Evolutionary conservation across 2,113 vertebrate species (phyloP), one percentile per base, ranked within the genome.

Genomic region (Budorcas taxicolor): DNA sequence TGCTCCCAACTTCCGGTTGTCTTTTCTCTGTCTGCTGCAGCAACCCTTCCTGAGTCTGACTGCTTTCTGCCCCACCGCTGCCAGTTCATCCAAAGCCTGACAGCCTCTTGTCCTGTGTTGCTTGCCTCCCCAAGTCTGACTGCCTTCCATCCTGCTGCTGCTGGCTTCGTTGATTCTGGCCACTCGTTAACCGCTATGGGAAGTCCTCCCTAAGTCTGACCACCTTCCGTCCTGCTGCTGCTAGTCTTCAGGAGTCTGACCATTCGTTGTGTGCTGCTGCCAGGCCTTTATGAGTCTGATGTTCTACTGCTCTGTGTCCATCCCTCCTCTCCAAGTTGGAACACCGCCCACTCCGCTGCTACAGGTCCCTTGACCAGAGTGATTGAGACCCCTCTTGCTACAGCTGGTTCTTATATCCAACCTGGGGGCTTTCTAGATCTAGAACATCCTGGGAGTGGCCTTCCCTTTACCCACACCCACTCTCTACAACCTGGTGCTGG

Each of bases 91-190:
- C 33, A 64, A 36, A 21, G 50, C 47, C 95, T 50, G n/a, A 12
- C 31, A 25, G 83, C 29, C 85, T 81, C 81, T 36, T 60, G n/a
- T 43, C 85, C 85, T 7, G 29, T 8, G 21, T 16, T 62, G 62
- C 53, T 74, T 29, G 76, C 52, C 23, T 47, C 58, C 36, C 52
- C 16, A 25, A n/a, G 50, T n/a, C 95, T 43, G 25, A 55, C 19
- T 53, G 62, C 57, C 95, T 91, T 67, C 60, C 10, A 1, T 58
- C 23, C 87, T 81, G 83, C 83, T 83, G 67, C 84, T n/a, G 45
- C 55, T 47, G 17, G 14, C 81, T n/a, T 85, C 83, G 3, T 17
- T 31, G 21, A 50, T 17, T 82, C 45, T 57, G 62, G 33, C 21
- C 52, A 5, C 25, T 47, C 27, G 14, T 55, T 64, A 45, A 43